A percentile compares a stretch with the other conserved stretches of the same genome.
Conservation (phyloP, 2,797 vertebrate genomes). For the Falco concolor region DNA sequence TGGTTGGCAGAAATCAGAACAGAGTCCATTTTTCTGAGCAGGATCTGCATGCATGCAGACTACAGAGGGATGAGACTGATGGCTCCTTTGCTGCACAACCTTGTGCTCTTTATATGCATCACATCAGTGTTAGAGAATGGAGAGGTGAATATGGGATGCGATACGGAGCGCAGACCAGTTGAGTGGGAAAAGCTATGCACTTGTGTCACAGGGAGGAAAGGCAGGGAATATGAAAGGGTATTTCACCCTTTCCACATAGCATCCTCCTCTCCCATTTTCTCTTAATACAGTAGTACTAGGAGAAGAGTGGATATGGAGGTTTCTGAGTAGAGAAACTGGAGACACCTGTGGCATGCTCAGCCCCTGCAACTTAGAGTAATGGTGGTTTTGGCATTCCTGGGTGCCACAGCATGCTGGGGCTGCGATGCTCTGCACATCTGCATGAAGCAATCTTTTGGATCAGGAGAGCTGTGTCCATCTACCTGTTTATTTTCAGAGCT, state of each 20-base stretch:
- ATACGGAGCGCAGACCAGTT: neutral
- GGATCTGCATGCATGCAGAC: neutral
- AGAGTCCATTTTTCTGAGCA: neutral
- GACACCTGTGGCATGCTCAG: neutral
- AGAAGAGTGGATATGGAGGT: neutral
- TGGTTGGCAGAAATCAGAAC: neutral
- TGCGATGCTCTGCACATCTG: neutral
- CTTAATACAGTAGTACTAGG: neutral
- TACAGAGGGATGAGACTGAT: neutral
- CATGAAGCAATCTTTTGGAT: neutral
- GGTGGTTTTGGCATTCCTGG: neutral
- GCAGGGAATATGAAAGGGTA: neutral
- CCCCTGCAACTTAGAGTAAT: neutral
- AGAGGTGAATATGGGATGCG: neutral
- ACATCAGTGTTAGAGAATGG: rapidly evolving
- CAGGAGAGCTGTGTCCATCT: neutral
- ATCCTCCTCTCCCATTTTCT: neutral
- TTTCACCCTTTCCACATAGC: neutral
- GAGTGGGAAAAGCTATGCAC: neutral
- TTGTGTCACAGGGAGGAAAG: neutral
- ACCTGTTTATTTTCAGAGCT: neutral
- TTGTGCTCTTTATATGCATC: neutral
- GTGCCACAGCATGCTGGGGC: rapidly evolving
- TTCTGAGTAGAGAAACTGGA: neutral
- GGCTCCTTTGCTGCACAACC: neutral